A percentile compares a stretch with the other conserved stretches of the same genome.
Evolutionary conservation across 2,888 invertebrate genomes (phyloP).

Genomic region (Notodonta dromedarius): DNA sequence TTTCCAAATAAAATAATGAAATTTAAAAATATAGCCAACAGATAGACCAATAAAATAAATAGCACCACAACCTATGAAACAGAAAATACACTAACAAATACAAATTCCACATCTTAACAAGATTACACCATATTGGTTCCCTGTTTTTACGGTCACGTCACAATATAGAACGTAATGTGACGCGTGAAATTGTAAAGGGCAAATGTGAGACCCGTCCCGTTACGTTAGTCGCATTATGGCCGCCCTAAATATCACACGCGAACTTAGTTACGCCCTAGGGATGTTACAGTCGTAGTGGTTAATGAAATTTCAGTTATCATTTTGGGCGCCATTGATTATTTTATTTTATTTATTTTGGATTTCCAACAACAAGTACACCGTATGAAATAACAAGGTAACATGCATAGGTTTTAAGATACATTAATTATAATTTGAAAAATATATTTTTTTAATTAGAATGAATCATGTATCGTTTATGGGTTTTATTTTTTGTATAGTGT

Average conservation of each 20-base stretch:
- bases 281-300: constrained; percentile 42
- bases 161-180: constrained; percentile 18
- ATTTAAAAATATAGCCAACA: too few species aligned
- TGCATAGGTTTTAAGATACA: too few species aligned
- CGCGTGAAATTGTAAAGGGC: constrained; percentile 18
- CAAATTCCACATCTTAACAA: background rate
- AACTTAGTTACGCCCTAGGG: constrained; percentile 44
- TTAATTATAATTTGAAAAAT: too few species aligned
- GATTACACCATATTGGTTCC: background rate
- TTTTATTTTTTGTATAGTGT: too few species aligned
- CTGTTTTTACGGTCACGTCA: constrained; percentile 11
- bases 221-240: constrained; percentile 23
- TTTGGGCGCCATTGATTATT: constrained; percentile 2
- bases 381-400: too few species aligned
- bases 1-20: too few species aligned
- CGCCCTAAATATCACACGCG: constrained; percentile 25
- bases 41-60: too few species aligned
- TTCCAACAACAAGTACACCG: too few species aligned
- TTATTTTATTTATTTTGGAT: too few species aligned
- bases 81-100: background rate
- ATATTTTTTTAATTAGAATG: too few species aligned
- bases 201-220: constrained; percentile 22
- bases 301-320: constrained; percentile 37
- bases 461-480: background rate
- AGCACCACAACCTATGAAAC: background rate